A percentile compares a stretch with the other conserved stretches of the same genome.
phyloP scores from a whole-genome alignment of 2,888 invertebrate genomes.

The Campoletis raptor region DNA sequence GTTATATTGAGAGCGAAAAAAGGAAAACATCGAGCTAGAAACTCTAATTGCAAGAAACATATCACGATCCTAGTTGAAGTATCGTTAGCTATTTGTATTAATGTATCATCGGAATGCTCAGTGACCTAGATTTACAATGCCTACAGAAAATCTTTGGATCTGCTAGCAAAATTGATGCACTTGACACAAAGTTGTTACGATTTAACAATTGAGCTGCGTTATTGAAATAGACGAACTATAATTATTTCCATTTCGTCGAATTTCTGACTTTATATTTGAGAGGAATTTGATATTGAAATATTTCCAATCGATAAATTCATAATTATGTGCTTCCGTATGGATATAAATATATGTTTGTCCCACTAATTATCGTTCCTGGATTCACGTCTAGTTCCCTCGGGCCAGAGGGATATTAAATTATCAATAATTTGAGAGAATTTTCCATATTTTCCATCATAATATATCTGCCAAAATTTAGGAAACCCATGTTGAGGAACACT shows the following conservation, averaged over 20 bases:
- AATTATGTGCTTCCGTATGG: constrained; percentile 29
- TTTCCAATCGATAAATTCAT: constrained; percentile 17
- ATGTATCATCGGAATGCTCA: constrained; percentile 39
- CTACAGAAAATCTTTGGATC: constrained; percentile 37
- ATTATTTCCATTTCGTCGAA: constrained; percentile 7
- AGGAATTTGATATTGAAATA: constrained; percentile 1
- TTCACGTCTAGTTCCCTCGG: background rate
- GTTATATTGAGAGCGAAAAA: background rate
- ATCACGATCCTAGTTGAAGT: constrained; percentile 41
- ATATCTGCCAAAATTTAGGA: background rate
- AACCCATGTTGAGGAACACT: background rate
- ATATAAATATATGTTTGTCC: background rate
- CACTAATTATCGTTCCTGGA: constrained; percentile 1
- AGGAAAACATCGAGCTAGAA: constrained; percentile 33
- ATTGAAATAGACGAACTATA: constrained; percentile 37
- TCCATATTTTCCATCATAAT: background rate
- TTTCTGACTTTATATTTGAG: constrained; percentile 3
- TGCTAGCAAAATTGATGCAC: background rate
- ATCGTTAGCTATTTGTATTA: constrained; percentile 48
- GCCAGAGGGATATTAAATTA: background rate
- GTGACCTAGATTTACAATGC: constrained; percentile 46
- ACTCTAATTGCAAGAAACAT: constrained; percentile 55
- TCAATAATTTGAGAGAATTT: constrained; percentile 20
- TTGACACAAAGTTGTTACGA: constrained; percentile 19
- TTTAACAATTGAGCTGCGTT: constrained; percentile 18